Evolutionary conservation across 2,797 vertebrate genomes (phyloP).

Genomic region (Macropodus opercularis): DNA sequence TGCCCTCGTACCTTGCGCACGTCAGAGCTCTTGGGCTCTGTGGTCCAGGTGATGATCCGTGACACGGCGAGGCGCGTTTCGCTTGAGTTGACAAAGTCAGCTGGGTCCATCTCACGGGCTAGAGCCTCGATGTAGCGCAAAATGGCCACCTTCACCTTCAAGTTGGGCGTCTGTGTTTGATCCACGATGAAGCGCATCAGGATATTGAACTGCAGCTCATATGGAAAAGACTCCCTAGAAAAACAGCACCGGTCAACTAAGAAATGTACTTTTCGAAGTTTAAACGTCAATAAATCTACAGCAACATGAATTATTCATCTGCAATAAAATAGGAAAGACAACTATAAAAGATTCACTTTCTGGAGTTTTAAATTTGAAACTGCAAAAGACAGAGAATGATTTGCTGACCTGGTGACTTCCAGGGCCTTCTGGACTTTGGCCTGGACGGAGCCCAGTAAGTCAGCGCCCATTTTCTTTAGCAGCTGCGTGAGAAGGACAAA

Average conservation of each 20-base stretch:
- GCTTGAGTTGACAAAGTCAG: conserved; percentile 95
- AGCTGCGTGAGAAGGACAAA: conserved; percentile 95
- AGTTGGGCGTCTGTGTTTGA: conserved; percentile 96
- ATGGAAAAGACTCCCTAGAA: conserved; percentile 92
- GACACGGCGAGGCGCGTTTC: conserved; percentile 95
- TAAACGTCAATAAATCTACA: no score
- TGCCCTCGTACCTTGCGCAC: conserved; percentile 88
- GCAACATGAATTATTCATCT: no score
- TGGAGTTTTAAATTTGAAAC: no score
- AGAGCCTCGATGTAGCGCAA: conserved; percentile 93
- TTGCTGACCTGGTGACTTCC: conserved; percentile 88
- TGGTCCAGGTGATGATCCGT: conserved; percentile 97
- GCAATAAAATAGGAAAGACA: not conserved
- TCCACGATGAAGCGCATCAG: conserved; percentile 98
- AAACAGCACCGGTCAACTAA: not conserved
- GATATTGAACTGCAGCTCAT: conserved; percentile 97
- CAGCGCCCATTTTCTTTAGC: conserved; percentile 98
- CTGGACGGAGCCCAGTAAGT: conserved; percentile 96
- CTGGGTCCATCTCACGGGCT: conserved; percentile 93
- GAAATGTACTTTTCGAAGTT: not conserved
- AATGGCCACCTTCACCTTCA: conserved; percentile 96
- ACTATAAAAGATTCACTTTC: no score
- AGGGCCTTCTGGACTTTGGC: conserved; percentile 92
- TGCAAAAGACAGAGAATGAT: no score
- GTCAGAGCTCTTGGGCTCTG: conserved; percentile 97